phyloP scores from a whole-genome alignment of 2,888 invertebrate genomes.

The Drosophila vallismaia region DNA sequence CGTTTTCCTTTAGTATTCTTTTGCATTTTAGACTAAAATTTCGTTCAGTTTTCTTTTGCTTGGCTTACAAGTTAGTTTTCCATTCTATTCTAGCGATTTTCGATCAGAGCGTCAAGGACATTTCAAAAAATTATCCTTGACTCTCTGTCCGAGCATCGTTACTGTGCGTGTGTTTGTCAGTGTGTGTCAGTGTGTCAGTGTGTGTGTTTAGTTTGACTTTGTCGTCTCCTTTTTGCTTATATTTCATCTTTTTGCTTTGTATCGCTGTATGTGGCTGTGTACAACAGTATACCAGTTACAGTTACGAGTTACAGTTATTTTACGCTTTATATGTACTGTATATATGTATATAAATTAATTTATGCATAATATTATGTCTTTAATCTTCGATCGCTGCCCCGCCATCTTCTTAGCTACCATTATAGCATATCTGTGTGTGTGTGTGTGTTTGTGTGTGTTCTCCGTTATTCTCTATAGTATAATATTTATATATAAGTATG shows the following conservation, averaged over 20 bases:
- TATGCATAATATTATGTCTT: slow-evolving; percentile 79
- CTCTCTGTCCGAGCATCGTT: slow-evolving; percentile 7
- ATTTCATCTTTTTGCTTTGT: slow-evolving; percentile 48
- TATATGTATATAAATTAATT: slow-evolving; percentile 75
- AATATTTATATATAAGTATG: slow-evolving; percentile 30
- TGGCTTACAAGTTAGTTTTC: slow-evolving; percentile 58
- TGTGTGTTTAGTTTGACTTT: slow-evolving; percentile 62
- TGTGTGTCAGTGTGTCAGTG: slow-evolving; percentile 21
- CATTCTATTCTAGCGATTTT: slow-evolving; percentile 9
- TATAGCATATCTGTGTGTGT: slow-evolving; percentile 29
- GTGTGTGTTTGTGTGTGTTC: slow-evolving; percentile 20
- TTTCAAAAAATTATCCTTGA: slow-evolving; percentile 18
- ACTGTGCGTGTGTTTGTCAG: slow-evolving; percentile 51
- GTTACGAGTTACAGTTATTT: slow-evolving; percentile 48
- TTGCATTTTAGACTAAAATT: slow-evolving; percentile 62
- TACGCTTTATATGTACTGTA: slow-evolving; percentile 45
- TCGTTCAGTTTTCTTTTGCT: slow-evolving; percentile 64
- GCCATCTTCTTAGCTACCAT: slow-evolving; percentile 36
- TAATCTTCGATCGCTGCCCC: slow-evolving; percentile 75
- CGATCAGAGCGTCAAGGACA: slow-evolving; percentile 26
- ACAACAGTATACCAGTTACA: slow-evolving; percentile 59
- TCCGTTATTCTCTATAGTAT: slow-evolving; percentile 42
- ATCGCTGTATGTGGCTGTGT: slow-evolving; percentile 55
- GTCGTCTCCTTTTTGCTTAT: slow-evolving; percentile 50
- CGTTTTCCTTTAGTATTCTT: slow-evolving; percentile 40